Conservation (phyloP, 2,113 vertebrate species). For the Gopherus flavomarginatus region DNA sequence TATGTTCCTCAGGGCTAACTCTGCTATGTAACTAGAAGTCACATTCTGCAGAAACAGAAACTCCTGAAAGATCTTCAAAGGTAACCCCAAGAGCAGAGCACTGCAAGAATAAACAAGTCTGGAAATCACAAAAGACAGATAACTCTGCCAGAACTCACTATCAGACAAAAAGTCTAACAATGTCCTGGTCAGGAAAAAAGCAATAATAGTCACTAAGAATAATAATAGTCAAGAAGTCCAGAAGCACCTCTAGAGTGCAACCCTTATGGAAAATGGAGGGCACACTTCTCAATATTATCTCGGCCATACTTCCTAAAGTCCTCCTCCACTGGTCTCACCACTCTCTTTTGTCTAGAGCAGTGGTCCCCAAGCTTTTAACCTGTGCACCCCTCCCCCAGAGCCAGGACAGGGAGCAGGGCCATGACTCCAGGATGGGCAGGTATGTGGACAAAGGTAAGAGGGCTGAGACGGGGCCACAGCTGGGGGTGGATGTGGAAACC, state of each 20-base stretch:
- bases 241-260: rapidly evolving
- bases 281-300: neutral
- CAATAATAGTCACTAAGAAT: rapidly evolving
- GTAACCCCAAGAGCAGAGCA: neutral
- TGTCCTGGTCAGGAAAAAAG: neutral
- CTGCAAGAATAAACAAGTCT: neutral
- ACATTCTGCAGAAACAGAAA: neutral
- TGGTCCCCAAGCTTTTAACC: too few species aligned
- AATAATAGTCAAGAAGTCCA: rapidly evolving
- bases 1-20: neutral
- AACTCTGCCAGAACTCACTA: neutral
- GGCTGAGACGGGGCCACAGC: too few species aligned
- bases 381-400: too few species aligned
- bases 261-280: rapidly evolving
- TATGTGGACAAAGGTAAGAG: too few species aligned
- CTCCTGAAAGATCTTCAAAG: neutral
- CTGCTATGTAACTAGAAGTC: neutral
- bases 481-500: too few species aligned
- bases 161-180: neutral
- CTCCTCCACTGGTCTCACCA: neutral
- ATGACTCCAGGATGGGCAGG: too few species aligned
- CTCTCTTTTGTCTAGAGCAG: neutral
- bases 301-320: neutral
- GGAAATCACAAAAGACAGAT: neutral
- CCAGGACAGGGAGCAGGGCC: too few species aligned